These are phyloP conservation scores for Muricea muricata DNA, from an alignment of 92 coral and sea anemone genomes.

Conservation along the genomic window DNA sequence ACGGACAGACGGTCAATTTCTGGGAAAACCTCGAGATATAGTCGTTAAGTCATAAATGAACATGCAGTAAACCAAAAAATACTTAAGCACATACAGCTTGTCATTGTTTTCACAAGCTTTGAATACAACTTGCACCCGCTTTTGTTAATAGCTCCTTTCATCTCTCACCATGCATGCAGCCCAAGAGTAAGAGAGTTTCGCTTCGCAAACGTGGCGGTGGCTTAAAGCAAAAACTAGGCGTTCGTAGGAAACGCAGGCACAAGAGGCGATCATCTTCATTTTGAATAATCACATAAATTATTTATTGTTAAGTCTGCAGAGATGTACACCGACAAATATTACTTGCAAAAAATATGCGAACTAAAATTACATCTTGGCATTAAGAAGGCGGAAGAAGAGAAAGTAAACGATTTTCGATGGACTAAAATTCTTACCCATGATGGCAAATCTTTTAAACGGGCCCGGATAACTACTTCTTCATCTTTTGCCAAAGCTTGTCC, in stretches of 20 bases:
- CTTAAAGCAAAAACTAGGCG: too few relatives aligned
- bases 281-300: background rate
- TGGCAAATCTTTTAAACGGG: conserved; percentile 78
- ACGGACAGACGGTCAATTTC: too few relatives aligned
- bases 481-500: conserved; percentile 66
- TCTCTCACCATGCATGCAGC: too few relatives aligned
- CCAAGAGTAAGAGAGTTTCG: background rate
- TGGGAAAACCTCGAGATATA: too few relatives aligned
- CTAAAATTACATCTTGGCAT: too few relatives aligned
- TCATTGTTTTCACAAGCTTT: background rate
- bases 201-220: background rate
- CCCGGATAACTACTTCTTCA: conserved; percentile 70
- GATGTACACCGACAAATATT: too few relatives aligned
- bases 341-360: too few relatives aligned
- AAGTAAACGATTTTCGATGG: background rate
- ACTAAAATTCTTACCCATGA: conserved; percentile 73
- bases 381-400: background rate
- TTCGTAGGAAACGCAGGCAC: too few relatives aligned
- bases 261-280: background rate
- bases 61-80: background rate
- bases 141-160: too few relatives aligned
- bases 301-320: too few relatives aligned
- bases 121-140: background rate
- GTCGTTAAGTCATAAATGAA: too few relatives aligned
- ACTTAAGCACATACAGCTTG: background rate